Evolutionary conservation across 1,140 invertebrate genomes (phyloP).

Genomic region (Nylanderia fulva): DNA sequence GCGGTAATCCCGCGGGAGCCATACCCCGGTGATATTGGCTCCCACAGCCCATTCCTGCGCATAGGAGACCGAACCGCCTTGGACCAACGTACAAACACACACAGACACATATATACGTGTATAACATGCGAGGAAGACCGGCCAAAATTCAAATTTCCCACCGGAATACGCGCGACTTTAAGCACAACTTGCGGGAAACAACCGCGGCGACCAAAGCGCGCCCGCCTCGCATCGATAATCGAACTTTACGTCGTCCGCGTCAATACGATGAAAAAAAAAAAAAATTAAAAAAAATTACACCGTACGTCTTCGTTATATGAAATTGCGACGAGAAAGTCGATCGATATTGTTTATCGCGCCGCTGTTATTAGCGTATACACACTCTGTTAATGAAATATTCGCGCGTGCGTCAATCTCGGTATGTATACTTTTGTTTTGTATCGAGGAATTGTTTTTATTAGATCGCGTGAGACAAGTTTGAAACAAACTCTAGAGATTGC

Average conservation of each 20-base stretch:
- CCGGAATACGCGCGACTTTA: slow-evolving; percentile 73
- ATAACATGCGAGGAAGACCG: slow-evolving; percentile 61
- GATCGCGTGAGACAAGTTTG: neutral
- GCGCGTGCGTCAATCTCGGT: neutral
- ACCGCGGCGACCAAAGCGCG: slow-evolving; percentile 43
- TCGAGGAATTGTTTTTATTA: slow-evolving; percentile 6
- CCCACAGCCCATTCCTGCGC: slow-evolving; percentile 75
- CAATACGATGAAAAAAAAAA: slow-evolving; percentile 1
- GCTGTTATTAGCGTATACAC: slow-evolving; percentile 23
- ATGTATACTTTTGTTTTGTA: neutral
- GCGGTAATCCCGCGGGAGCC: slow-evolving; percentile 66
- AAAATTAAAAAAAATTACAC: neutral
- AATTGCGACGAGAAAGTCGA: neutral
- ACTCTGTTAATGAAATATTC: neutral
- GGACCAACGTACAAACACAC: slow-evolving; percentile 46
- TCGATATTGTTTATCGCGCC: neutral
- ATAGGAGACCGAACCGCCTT: slow-evolving; percentile 72
- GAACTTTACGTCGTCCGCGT: slow-evolving; percentile 41
- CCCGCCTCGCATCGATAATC: slow-evolving; percentile 41
- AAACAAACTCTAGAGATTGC: neutral
- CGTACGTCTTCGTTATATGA: neutral
- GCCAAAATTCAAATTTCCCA: slow-evolving; percentile 77
- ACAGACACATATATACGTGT: neutral
- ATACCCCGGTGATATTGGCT: slow-evolving; percentile 77
- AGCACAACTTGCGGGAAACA: slow-evolving; percentile 73